Conservation (phyloP, 2,797 vertebrate genomes). For the Intellagama lesueurii region DNA sequence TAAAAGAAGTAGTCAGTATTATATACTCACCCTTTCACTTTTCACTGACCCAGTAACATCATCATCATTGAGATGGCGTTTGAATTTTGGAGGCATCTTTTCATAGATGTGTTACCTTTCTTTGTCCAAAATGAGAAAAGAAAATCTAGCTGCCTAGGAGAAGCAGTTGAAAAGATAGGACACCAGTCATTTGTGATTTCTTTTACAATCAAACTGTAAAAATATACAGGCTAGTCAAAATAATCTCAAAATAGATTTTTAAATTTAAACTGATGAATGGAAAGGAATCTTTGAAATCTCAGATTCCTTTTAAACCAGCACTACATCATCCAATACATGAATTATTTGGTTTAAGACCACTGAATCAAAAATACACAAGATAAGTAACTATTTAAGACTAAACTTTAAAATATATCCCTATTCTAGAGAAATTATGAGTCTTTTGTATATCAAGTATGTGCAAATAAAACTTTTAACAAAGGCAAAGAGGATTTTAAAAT, state of each 20-base stretch:
- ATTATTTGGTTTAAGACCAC: background rate
- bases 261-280: background rate
- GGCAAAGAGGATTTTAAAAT: background rate
- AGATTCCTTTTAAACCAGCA: background rate
- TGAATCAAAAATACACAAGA: background rate
- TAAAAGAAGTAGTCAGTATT: accelerated
- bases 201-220: background rate
- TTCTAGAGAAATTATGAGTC: background rate
- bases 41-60: slow-evolving; percentile 96
- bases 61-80: slow-evolving; percentile 95
- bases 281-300: background rate
- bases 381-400: background rate
- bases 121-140: slow-evolving; percentile 22
- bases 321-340: background rate
- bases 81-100: slow-evolving; percentile 97
- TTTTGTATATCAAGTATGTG: background rate
- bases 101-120: slow-evolving; percentile 26
- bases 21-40: slow-evolving; percentile 92
- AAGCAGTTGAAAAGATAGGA: slow-evolving; percentile 1
- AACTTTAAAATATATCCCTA: background rate
- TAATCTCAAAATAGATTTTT: background rate
- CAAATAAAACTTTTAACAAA: background rate
- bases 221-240: background rate
- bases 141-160: slow-evolving; percentile 43
- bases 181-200: background rate